These are phyloP conservation scores for Accipiter cooperii DNA, from an alignment of 2,113 vertebrate species.

Conservation along the genomic window DNA sequence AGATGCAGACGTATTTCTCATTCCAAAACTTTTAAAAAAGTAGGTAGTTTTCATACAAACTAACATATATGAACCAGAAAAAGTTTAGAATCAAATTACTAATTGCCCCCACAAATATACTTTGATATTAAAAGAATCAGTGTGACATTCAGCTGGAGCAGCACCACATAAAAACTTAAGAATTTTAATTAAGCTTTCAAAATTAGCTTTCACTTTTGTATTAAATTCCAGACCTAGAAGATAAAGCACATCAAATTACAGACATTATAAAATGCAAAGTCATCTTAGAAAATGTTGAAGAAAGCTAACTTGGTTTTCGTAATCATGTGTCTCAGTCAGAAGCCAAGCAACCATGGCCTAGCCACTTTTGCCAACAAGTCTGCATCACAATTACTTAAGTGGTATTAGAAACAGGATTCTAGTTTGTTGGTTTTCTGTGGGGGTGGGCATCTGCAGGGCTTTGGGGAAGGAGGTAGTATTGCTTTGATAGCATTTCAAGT, in stretches of 20 bases:
- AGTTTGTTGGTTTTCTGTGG: neutral
- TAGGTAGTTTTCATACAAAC: neutral
- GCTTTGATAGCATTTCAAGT: neutral
- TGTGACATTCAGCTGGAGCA: neutral
- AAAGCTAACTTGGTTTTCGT: neutral
- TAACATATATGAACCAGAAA: neutral
- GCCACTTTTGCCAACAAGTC: neutral
- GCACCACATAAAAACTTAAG: neutral
- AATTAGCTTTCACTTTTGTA: neutral
- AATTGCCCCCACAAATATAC: neutral
- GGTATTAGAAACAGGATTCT: neutral
- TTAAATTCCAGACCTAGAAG: neutral
- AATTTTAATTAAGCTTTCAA: neutral
- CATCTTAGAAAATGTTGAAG: neutral
- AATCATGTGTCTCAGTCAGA: rapidly evolving
- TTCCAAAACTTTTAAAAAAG: neutral
- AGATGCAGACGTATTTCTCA: neutral
- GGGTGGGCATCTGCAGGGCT: neutral
- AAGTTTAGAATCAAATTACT: neutral
- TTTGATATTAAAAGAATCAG: neutral
- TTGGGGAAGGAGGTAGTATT: neutral
- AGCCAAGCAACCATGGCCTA: neutral
- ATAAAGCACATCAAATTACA: neutral
- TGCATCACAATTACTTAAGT: neutral
- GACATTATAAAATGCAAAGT: neutral